Conservation (phyloP, 2,888 invertebrate genomes). For the Perithous albicinctus region DNA sequence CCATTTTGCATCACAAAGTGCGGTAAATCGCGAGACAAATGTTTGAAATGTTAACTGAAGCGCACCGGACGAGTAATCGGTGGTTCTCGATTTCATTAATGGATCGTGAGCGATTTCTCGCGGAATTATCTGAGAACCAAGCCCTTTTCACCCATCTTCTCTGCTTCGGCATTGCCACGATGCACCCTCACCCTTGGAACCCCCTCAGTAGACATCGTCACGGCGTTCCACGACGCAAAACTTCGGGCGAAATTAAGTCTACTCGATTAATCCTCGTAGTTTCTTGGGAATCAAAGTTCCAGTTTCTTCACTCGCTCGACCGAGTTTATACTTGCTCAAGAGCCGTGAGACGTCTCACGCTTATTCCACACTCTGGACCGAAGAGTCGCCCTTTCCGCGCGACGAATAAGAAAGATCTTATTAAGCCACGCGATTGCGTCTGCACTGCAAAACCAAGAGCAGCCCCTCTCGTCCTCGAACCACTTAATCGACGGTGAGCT, state of each 20-base stretch:
- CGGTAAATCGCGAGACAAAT: not conserved
- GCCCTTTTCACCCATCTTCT: conserved; percentile 17
- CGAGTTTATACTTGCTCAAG: conserved; percentile 50
- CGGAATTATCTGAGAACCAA: conserved; percentile 64
- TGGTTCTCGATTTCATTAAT: conserved; percentile 56
- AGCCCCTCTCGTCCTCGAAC: conserved; percentile 6
- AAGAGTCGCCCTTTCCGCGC: not conserved
- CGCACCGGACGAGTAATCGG: conserved; percentile 42
- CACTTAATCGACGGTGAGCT: conserved; percentile 43
- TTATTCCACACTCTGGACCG: conserved; percentile 1
- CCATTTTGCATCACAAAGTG: too few species aligned
- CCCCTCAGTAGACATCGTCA: conserved; percentile 58
- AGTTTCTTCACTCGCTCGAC: conserved; percentile 68
- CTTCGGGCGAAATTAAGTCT: conserved; percentile 80
- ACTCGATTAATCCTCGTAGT: conserved; percentile 78
- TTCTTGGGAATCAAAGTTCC: conserved; percentile 77
- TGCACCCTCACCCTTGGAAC: conserved; percentile 7
- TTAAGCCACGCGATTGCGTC: conserved; percentile 41
- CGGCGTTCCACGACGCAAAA: conserved; percentile 67
- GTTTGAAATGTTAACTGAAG: conserved; percentile 43
- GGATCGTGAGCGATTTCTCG: conserved; percentile 69
- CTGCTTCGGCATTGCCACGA: conserved; percentile 9
- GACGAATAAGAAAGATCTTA: conserved; percentile 39
- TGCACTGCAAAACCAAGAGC: not conserved
- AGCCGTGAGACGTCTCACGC: conserved; percentile 30